These are phyloP conservation scores for Desmodus rotundus DNA, from an alignment of 2,113 vertebrate genomes.

Conservation along the genomic window DNA sequence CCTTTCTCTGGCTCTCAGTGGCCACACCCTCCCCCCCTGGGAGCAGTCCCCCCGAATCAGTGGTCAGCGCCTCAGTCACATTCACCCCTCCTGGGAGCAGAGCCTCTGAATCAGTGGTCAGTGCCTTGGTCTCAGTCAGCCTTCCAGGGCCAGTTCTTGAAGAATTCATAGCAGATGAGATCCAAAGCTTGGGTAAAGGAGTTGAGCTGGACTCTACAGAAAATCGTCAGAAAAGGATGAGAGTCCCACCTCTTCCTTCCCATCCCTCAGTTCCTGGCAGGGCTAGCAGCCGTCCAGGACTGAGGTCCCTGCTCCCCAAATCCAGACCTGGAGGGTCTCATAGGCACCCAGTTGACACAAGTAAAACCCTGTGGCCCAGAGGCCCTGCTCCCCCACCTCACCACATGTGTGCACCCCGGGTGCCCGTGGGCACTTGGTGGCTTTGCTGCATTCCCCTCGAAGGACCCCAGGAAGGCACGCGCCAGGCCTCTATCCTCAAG, in stretches of 20 bases:
- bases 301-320: not conserved
- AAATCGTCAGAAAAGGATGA: conserved; percentile 22
- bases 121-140: not conserved
- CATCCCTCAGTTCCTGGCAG: not conserved
- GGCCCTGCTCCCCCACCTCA: not conserved
- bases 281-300: not conserved
- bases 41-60: not conserved
- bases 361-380: not conserved
- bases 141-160: not conserved
- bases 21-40: not conserved
- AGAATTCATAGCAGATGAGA: not conserved
- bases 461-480: not conserved
- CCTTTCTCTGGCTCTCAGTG: not conserved
- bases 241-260: not conserved
- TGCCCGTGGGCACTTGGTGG: not conserved
- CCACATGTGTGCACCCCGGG: not conserved
- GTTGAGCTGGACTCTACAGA: conserved; percentile 34
- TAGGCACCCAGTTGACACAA: not conserved
- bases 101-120: not conserved
- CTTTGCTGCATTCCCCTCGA: not conserved
- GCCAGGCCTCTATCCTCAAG: not conserved
- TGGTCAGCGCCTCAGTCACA: not conserved
- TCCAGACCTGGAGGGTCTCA: not conserved
- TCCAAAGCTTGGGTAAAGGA: not conserved
- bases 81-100: not conserved